Conservation (phyloP, 2,888 invertebrate species). For the Perizoma affinitatum region DNA sequence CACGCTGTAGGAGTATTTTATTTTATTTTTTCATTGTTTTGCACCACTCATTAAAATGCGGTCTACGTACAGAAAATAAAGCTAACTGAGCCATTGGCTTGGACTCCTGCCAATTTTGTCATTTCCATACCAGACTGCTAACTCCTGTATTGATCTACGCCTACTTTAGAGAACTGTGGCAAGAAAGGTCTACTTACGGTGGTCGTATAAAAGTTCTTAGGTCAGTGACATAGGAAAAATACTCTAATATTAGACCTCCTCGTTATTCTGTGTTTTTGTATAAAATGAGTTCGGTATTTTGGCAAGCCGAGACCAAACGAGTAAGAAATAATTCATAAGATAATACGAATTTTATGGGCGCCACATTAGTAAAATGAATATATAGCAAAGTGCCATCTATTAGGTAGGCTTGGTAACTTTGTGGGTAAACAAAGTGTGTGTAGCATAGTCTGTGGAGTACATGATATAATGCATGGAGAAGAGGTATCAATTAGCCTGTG, state of each 20-base stretch:
- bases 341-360: slow-evolving; percentile 27
- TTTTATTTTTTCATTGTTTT: slow-evolving; percentile 42
- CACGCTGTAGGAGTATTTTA: slow-evolving; percentile 13
- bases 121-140: slow-evolving; percentile 54
- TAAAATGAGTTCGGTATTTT: slow-evolving; percentile 28
- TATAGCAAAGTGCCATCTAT: slow-evolving; percentile 13
- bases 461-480: no score
- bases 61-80: slow-evolving; percentile 69
- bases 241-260: slow-evolving; percentile 32
- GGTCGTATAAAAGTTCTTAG: slow-evolving; percentile 40
- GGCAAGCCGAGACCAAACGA: slow-evolving; percentile 21
- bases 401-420: background rate
- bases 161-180: slow-evolving; percentile 20
- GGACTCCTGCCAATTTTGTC: slow-evolving; percentile 71
- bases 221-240: slow-evolving; percentile 54
- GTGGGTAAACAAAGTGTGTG: background rate
- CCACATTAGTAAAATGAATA: slow-evolving; percentile 25
- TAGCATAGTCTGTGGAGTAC: background rate
- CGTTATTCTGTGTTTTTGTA: slow-evolving; percentile 35
- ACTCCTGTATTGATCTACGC: slow-evolving; percentile 41
- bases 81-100: slow-evolving; percentile 50
- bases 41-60: slow-evolving; percentile 68
- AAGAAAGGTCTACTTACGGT: slow-evolving; percentile 41
- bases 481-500: no score
- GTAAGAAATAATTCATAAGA: slow-evolving; percentile 26